A percentile compares a stretch with the other conserved stretches of the same genome.
Evolutionary conservation across 2,797 vertebrate genomes (phyloP).

Genomic region (Megaceryle alcyon): DNA sequence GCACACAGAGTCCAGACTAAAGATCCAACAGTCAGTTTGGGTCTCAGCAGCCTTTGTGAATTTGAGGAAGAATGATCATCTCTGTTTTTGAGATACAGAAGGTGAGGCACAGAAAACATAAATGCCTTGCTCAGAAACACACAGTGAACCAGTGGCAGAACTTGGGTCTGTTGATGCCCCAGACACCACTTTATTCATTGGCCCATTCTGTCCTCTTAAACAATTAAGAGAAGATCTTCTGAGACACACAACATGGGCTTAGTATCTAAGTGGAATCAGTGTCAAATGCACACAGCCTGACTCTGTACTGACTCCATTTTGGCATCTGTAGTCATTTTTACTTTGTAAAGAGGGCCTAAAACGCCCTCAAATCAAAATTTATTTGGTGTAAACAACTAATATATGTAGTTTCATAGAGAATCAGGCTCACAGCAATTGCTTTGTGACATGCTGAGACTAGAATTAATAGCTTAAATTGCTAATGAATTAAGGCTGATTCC

Average conservation of each 20-base stretch:
- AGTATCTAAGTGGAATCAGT: background rate
- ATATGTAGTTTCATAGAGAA: background rate
- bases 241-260: background rate
- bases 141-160: background rate
- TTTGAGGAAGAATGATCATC: background rate
- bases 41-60: background rate
- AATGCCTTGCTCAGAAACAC: conserved; percentile 2
- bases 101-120: background rate
- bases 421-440: background rate
- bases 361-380: background rate
- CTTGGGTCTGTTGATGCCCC: background rate
- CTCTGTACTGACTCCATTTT: background rate
- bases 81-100: background rate
- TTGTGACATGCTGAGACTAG: background rate
- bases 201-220: background rate
- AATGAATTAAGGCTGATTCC: conserved; percentile 62
- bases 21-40: background rate
- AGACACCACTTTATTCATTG: background rate
- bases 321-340: background rate
- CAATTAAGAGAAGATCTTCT: background rate
- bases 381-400: background rate
- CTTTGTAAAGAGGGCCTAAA: background rate
- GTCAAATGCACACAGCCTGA: background rate
- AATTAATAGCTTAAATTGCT: conserved; percentile 13
- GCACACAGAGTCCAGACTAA: background rate